Conservation (phyloP, 2,113 vertebrate species). For the Nothobranchius furzeri region DNA sequence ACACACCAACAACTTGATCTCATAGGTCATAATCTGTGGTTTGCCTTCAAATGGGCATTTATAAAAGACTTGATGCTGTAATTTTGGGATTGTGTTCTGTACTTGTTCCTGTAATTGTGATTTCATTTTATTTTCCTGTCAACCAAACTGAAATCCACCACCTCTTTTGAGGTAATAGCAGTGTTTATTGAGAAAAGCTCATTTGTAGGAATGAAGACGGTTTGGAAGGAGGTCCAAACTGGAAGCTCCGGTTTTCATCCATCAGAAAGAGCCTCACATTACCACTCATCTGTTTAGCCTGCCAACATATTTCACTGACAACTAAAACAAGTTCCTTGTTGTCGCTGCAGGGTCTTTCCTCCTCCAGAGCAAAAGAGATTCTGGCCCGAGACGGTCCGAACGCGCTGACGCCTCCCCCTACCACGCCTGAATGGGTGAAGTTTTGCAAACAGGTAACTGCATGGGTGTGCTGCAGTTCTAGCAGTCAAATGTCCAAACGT, state of each 20-base stretch:
- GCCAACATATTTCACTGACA: neutral
- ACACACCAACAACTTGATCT: constrained; percentile 1
- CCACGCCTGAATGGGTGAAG: constrained; percentile 96
- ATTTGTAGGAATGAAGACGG: neutral
- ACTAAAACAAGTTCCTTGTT: neutral
- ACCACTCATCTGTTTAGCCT: neutral
- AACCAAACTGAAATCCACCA: neutral
- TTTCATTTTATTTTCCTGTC: constrained; percentile 7
- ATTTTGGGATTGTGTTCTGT: constrained; percentile 3
- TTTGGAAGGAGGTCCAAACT: too few species aligned
- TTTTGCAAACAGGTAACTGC: constrained; percentile 86
- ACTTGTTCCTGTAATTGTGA: neutral
- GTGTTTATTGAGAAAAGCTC: neutral
- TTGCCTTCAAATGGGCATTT: neutral
- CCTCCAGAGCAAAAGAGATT: constrained; percentile 88
- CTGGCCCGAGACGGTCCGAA: constrained; percentile 93
- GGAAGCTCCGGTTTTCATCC: neutral
- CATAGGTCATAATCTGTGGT: neutral
- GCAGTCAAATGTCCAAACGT: constrained; percentile 3
- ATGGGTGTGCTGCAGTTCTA: neutral
- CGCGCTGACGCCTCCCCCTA: constrained; percentile 91
- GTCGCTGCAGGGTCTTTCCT: constrained; percentile 84
- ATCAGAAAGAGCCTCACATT: neutral
- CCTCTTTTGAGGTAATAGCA: neutral
- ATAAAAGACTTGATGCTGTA: neutral